Conservation (phyloP, 1,140 invertebrate species). For the Chironomus tepperi region DNA sequence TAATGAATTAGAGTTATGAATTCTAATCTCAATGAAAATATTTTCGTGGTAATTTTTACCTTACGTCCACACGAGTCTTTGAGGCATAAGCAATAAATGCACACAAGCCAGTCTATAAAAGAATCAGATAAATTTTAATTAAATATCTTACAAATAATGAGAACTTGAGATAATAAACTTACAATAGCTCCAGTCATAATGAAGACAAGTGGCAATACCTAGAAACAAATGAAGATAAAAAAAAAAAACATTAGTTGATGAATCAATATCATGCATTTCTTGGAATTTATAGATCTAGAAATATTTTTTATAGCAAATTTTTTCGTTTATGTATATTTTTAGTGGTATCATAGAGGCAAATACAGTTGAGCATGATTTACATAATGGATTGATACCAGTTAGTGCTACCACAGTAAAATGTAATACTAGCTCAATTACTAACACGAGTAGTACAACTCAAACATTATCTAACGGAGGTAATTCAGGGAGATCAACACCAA, state of each 20-base stretch:
- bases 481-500: slow-evolving; percentile 65
- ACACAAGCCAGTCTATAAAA: slow-evolving; percentile 26
- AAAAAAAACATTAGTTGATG: background rate
- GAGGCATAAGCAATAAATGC: slow-evolving; percentile 32
- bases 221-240: slow-evolving; percentile 28
- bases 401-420: background rate
- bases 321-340: slow-evolving; percentile 29
- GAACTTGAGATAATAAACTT: background rate
- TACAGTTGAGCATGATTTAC: slow-evolving; percentile 19
- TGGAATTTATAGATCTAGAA: background rate
- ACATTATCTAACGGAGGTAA: slow-evolving; percentile 40
- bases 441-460: background rate
- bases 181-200: slow-evolving; percentile 28
- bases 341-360: slow-evolving; percentile 16
- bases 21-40: slow-evolving; percentile 24
- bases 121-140: background rate
- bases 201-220: slow-evolving; percentile 37
- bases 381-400: slow-evolving; percentile 5
- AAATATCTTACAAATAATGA: background rate
- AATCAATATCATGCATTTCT: background rate
- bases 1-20: slow-evolving; percentile 24
- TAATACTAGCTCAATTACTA: slow-evolving; percentile 19
- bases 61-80: slow-evolving; percentile 37
- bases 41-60: slow-evolving; percentile 34
- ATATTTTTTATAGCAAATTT: slow-evolving; percentile 28